These are phyloP conservation scores for Phainopepla nitens DNA, from an alignment of 2,113 vertebrate species.

Conservation along the genomic window DNA sequence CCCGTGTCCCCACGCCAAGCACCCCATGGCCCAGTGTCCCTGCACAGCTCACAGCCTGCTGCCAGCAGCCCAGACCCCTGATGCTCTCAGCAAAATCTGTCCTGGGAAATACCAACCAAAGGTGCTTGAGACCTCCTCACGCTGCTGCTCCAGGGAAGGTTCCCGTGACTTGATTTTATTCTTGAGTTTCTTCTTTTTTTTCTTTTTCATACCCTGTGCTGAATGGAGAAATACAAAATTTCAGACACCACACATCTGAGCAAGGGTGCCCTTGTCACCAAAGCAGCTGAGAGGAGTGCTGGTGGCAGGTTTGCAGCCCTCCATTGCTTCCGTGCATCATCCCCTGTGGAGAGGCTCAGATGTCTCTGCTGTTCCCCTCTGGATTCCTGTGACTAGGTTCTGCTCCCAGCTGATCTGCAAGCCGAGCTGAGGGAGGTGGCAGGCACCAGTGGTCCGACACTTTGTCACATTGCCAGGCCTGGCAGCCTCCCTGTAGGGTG, in stretches of 20 bases:
- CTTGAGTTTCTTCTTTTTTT: slow-evolving; percentile 79
- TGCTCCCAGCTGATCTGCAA: neutral
- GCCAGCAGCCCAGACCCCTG: neutral
- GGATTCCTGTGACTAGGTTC: fast-evolving
- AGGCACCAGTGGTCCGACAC: fast-evolving
- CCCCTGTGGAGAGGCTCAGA: neutral
- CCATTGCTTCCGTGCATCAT: fast-evolving
- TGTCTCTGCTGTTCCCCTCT: neutral
- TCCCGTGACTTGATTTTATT: slow-evolving; percentile 84
- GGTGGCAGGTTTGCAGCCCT: neutral
- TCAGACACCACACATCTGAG: neutral
- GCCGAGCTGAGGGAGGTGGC: neutral
- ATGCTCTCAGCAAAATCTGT: neutral
- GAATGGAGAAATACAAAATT: neutral
- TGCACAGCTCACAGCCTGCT: fast-evolving
- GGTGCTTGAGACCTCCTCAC: slow-evolving; percentile 76
- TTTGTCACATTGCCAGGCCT: fast-evolving
- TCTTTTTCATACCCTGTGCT: slow-evolving; percentile 73
- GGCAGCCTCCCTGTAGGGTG: fast-evolving
- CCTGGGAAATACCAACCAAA: slow-evolving; percentile 74
- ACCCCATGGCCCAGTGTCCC: neutral
- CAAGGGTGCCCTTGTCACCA: neutral
- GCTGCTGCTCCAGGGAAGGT: slow-evolving; percentile 26
- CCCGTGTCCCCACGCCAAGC: neutral
- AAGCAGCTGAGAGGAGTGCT: neutral